Evolutionary conservation across 1,140 invertebrate genomes (phyloP), one percentile per base, ranked within the genome.

Genomic region (Scaptomyza hsui): DNA sequence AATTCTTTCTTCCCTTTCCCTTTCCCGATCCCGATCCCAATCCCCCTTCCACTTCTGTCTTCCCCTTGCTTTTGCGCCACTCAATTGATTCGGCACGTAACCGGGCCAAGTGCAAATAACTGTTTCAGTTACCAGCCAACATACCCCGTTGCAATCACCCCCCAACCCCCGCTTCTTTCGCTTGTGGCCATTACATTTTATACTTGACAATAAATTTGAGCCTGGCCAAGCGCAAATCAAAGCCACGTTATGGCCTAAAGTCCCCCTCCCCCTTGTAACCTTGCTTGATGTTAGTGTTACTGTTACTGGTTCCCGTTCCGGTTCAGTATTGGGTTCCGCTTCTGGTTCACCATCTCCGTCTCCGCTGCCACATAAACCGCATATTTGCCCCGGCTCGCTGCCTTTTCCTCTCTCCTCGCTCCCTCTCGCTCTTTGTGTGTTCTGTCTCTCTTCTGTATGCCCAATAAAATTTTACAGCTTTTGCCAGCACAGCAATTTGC

Each of bases 401-500:
- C 48, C 72, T 32, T 32, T 16, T 7, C 16, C 13, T n/a, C 29
- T 45, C 44, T 29, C 13, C 19, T 44, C 15, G 4, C 63, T 19
- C 35, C 61, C 7, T 37, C 35, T 24, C n/a, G 1, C 16, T 21
- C 26, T n/a, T 18, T 19, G 2, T n/a, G 21, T 45, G 24, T 35
- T 13, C 15, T 35, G 15, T 10, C 44, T 26, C 21, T 67, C 18
- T 62, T 63, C 48, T 63, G 82, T 75, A 62, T 78, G 82, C 68
- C 56, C 83, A 88, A 88, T 88, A 89, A 88, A 88, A 88, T 88
- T 88, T 88, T 82, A 88, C 72, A 82, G 68, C 82, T 63, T 78
- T 89, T 89, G 78, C 82, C 83, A 89, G 83, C 83, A 56, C 83
- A 82, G 82, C 83, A 88, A 88, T 88, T 88, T 88, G 75, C 83